Conservation (phyloP, 2,797 vertebrate species). For the Oreortyx pictus region DNA sequence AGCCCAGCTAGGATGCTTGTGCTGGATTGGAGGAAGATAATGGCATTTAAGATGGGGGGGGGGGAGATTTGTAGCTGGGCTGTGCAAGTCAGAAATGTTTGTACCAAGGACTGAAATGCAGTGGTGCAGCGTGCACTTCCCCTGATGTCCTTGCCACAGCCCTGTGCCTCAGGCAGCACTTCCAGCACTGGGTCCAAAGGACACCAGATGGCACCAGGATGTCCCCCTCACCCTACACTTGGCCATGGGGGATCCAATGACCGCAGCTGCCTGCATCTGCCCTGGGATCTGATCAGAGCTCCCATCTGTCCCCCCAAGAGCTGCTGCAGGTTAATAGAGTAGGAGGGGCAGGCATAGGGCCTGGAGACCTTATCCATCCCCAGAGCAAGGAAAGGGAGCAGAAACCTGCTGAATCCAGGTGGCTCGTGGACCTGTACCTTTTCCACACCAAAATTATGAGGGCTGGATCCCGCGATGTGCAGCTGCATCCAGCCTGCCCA, state of each 20-base stretch:
- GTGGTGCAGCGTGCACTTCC: background rate
- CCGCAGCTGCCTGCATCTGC: background rate
- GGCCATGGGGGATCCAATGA: too few relatives aligned
- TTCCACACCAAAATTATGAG: background rate
- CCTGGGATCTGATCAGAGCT: background rate
- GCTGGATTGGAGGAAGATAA: background rate
- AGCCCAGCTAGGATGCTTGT: background rate
- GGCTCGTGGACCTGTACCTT: constrained; percentile 23
- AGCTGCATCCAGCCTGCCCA: constrained; percentile 23
- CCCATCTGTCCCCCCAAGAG: background rate
- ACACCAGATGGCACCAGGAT: background rate
- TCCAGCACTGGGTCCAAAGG: background rate
- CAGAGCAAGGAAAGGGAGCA: background rate
- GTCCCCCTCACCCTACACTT: accelerated
- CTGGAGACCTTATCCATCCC: background rate
- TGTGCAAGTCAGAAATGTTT: background rate
- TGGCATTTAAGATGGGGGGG: background rate
- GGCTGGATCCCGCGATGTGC: background rate
- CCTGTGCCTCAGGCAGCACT: background rate
- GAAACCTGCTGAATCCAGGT: background rate
- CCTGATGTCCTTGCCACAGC: background rate
- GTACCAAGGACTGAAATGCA: background rate
- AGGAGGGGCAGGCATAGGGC: background rate
- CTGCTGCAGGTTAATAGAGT: accelerated
- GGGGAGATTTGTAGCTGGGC: background rate